Base-by-base conservation (phyloP, 2,797 vertebrate genomes). In the Hybognathus amarus region DNA sequence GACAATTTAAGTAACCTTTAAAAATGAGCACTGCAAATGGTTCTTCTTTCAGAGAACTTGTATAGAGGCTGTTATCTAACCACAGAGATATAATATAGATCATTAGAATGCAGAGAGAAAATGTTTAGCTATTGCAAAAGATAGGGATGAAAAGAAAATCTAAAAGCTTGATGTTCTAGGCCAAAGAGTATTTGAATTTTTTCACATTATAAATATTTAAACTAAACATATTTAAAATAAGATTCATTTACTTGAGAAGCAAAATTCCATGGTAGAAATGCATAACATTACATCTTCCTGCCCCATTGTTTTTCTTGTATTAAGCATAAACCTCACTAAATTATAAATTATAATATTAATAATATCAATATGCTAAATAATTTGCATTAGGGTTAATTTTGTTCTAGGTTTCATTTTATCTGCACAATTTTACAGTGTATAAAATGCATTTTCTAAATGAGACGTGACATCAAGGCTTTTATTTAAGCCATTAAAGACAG, bases 1-100 rank as follows among this genome's bases (percentile, higher is more conserved):
- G 75, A 79, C 68, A 13, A 27, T 24, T 83, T 47, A 47, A 54
- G 52, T 68, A 82, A 79, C 64, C 83, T 76, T 61, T 4, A 22
- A 40, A 67, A 79, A 79, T 20, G 12, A 38, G 22, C 50, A 12
- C 50, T 56, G 11, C 42, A 18, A 66, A 38, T 63, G 15, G 2
- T 45, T 71, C 24, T 78, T 61, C 45, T 81, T 69, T 36, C 27
- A 68, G 50, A 64, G 64, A 64, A 42, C 27, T 77, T 40, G 45
- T 73, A 56, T 17, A 18, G 68, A 75, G 54, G 59, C 74, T 22
- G 67, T 86, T 84, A 79, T 52, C 33, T 24, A 75, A 79, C 82
- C 79, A 47, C 33, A 66, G 67, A 76, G 64, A 45, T 71, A 50
- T 69, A 47, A 30, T 59, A 45, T 75, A 63, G 22, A 75, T 78